Conservation (phyloP, 1,140 invertebrate genomes). For the Musca domestica region DNA sequence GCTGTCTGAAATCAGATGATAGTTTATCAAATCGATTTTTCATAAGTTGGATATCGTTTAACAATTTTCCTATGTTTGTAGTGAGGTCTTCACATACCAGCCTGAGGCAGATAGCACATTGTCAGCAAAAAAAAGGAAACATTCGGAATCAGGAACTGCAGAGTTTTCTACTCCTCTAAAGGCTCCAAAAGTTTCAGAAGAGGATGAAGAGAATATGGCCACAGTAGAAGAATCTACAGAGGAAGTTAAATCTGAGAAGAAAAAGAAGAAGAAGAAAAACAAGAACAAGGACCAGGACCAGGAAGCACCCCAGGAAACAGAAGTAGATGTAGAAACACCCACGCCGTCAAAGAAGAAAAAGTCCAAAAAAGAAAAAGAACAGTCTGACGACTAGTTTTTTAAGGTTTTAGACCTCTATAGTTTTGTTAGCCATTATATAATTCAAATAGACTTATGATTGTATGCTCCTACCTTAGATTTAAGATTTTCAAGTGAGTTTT, state of each 20-base stretch:
- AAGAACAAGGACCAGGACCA: conserved; percentile 43
- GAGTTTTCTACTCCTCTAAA: conserved; percentile 32
- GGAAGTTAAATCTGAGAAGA: conserved; percentile 43
- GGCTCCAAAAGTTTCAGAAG: conserved; percentile 37
- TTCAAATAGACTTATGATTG: neutral
- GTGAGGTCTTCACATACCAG: conserved; percentile 66
- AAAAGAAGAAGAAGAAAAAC: conserved; percentile 56
- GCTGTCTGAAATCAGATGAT: conserved; percentile 42
- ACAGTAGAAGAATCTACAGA: conserved; percentile 30
- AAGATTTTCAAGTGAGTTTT: neutral
- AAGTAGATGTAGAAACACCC: conserved; percentile 6
- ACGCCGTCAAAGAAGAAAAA: conserved; percentile 33
- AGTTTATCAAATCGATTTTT: neutral
- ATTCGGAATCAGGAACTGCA: conserved; percentile 53
- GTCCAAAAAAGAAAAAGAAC: conserved; percentile 15
- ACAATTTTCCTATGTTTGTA: conserved; percentile 51
- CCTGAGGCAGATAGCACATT: conserved; percentile 62
- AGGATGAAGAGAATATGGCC: conserved; percentile 29
- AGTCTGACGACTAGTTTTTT: conserved; percentile 4
- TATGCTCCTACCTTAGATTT: conserved; percentile 6
- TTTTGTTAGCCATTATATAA: conserved; percentile 1
- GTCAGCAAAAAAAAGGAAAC: conserved; percentile 56
- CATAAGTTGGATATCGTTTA: neutral
- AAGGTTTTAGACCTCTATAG: neutral
- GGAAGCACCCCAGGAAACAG: conserved; percentile 30